Conservation (phyloP, 2,888 invertebrate genomes). For the Loripinus fragilis region DNA sequence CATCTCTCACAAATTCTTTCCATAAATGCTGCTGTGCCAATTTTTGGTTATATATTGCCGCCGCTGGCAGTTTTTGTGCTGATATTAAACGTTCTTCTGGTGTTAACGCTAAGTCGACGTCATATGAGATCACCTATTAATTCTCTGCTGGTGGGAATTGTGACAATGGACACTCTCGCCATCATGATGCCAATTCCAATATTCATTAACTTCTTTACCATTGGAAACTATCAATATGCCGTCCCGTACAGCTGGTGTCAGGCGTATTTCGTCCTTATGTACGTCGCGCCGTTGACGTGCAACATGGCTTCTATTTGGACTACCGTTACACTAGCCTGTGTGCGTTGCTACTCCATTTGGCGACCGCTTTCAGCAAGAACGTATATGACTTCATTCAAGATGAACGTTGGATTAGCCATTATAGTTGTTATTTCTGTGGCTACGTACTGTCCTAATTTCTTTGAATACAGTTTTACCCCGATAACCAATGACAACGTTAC, state of each 20-base stretch:
- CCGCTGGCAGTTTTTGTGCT: slow-evolving; percentile 39
- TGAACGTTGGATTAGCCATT: slow-evolving; percentile 18
- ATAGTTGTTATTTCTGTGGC: slow-evolving; percentile 30
- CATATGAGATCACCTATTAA: slow-evolving; percentile 53
- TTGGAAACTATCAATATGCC: slow-evolving; percentile 35
- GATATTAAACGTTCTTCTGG: slow-evolving; percentile 36
- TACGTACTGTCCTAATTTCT: slow-evolving; percentile 36
- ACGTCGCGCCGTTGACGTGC: slow-evolving; percentile 46
- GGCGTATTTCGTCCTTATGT: slow-evolving; percentile 40
- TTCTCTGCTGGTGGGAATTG: slow-evolving; percentile 42
- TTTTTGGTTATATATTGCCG: slow-evolving; percentile 50
- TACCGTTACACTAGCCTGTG: slow-evolving; percentile 48
- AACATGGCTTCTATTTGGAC: slow-evolving; percentile 58
- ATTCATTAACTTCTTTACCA: slow-evolving; percentile 48
- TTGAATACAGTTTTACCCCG: slow-evolving; percentile 45
- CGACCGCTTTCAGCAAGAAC: slow-evolving; percentile 41
- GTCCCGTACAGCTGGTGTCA: slow-evolving; percentile 54
- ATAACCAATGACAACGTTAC: slow-evolving; percentile 29
- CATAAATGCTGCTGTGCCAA: slow-evolving; percentile 32
- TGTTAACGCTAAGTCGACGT: slow-evolving; percentile 33
- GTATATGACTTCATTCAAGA: slow-evolving; percentile 34
- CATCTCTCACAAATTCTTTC: background rate
- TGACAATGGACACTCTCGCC: slow-evolving; percentile 43
- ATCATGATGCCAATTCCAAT: slow-evolving; percentile 37
- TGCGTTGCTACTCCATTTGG: slow-evolving; percentile 54